These are phyloP conservation scores for Hippocampus zosterae DNA, from an alignment of 2,113 vertebrate genomes.

Conservation along the genomic window DNA sequence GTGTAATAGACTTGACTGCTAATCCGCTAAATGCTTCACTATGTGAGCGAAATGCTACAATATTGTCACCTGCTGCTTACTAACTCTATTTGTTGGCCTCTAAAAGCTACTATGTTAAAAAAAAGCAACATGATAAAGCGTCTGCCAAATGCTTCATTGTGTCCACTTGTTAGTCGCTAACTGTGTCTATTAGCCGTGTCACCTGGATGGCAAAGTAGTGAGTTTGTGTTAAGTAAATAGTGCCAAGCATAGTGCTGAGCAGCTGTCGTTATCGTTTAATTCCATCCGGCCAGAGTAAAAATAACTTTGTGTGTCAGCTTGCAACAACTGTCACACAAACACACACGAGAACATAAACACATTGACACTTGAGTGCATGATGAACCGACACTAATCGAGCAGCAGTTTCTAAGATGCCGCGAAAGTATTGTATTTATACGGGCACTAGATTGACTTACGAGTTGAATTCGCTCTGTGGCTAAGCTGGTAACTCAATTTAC, in stretches of 20 bases:
- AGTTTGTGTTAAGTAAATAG: constrained; percentile 23
- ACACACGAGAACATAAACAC: neutral
- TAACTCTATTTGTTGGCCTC: neutral
- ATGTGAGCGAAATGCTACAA: neutral
- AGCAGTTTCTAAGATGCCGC: neutral
- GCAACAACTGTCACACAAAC: constrained; percentile 17
- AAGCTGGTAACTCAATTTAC: too few relatives aligned
- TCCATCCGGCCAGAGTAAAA: constrained; percentile 29
- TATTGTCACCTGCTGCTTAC: neutral
- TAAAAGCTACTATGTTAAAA: neutral
- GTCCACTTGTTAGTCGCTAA: neutral
- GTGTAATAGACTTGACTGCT: neutral
- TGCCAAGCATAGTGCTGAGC: constrained; percentile 24
- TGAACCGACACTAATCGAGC: neutral
- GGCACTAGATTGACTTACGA: neutral
- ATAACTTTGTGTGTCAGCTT: constrained; percentile 25
- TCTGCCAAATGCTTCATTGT: neutral
- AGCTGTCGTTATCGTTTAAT: constrained; percentile 22
- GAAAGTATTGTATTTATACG: neutral
- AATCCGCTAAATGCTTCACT: neutral
- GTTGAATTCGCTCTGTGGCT: neutral
- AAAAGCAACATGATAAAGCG: neutral
- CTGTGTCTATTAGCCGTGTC: neutral
- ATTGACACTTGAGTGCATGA: neutral
- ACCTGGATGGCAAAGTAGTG: neutral